phyloP scores from a whole-genome alignment of 2,797 vertebrate species.

The Lepus oiostolus region DNA sequence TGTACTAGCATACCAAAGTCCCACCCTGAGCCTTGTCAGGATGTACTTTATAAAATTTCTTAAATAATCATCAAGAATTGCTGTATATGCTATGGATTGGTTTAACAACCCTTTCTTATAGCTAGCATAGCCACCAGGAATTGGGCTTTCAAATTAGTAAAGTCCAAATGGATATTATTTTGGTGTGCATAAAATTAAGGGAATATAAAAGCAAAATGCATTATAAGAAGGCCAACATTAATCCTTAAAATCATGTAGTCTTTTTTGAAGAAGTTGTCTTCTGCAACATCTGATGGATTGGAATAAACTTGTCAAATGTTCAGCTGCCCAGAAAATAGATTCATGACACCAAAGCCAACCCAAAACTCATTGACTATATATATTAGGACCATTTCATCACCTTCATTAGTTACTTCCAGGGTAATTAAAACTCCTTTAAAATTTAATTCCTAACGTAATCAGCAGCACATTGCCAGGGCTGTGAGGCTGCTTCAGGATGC shows the following conservation, averaged over 20 bases:
- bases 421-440: slow-evolving; percentile 67
- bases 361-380: neutral
- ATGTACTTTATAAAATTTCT: neutral
- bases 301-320: slow-evolving; percentile 37
- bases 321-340: slow-evolving; percentile 51
- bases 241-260: neutral
- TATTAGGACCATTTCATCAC: neutral
- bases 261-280: slow-evolving; percentile 38
- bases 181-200: slow-evolving; percentile 30
- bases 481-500: neutral
- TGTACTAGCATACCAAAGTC: neutral
- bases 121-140: neutral
- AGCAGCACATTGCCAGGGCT: neutral
- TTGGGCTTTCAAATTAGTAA: slow-evolving; percentile 10
- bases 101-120: slow-evolving; percentile 2
- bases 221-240: slow-evolving; percentile 21
- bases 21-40: neutral
- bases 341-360: neutral
- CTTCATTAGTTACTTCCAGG: neutral
- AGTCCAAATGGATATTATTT: slow-evolving; percentile 13
- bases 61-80: slow-evolving; percentile 13
- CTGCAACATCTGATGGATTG: neutral
- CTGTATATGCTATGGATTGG: neutral
- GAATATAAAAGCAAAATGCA: neutral
- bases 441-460: slow-evolving; percentile 33